Conservation (phyloP, 2,888 invertebrate genomes). For the Malthinus flaveolus region DNA sequence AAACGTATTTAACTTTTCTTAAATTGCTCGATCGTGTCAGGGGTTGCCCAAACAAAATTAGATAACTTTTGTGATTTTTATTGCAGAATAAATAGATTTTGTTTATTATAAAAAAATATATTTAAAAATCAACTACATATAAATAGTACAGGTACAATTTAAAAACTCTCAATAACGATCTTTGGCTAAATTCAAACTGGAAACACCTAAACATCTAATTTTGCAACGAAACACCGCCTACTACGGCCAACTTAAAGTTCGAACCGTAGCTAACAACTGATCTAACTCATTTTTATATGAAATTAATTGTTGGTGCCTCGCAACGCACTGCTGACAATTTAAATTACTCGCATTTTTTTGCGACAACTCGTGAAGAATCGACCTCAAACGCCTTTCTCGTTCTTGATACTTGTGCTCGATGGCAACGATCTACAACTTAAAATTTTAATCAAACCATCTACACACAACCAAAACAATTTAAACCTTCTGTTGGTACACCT, state of each 20-base stretch:
- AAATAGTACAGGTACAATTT: background rate
- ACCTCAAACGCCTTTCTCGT: constrained; percentile 55
- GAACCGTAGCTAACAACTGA: constrained; percentile 52
- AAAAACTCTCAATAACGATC: background rate
- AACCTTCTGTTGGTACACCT: constrained; percentile 18
- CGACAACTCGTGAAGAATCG: constrained; percentile 55
- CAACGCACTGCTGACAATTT: constrained; percentile 52
- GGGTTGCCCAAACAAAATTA: too few species aligned
- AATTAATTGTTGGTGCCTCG: constrained; percentile 52
- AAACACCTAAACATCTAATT: background rate
- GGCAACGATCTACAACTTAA: constrained; percentile 48
- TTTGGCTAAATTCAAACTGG: background rate
- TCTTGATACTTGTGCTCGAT: constrained; percentile 56
- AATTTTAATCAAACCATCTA: background rate
- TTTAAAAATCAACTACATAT: background rate
- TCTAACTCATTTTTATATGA: constrained; percentile 54
- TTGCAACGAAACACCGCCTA: background rate
- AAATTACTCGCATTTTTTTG: constrained; percentile 50
- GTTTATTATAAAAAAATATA: constrained; percentile 3
- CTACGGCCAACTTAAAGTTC: constrained; percentile 24
- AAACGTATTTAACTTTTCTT: too few species aligned
- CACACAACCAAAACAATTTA: background rate
- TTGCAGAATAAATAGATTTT: too few species aligned
- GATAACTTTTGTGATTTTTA: too few species aligned
- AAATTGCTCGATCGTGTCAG: too few species aligned